Percentiles rank a stretch among this genome's conserved stretches.
Evolutionary conservation across 2,888 invertebrate species (phyloP).

Genomic region (Chalcosyrphus nemorum): DNA sequence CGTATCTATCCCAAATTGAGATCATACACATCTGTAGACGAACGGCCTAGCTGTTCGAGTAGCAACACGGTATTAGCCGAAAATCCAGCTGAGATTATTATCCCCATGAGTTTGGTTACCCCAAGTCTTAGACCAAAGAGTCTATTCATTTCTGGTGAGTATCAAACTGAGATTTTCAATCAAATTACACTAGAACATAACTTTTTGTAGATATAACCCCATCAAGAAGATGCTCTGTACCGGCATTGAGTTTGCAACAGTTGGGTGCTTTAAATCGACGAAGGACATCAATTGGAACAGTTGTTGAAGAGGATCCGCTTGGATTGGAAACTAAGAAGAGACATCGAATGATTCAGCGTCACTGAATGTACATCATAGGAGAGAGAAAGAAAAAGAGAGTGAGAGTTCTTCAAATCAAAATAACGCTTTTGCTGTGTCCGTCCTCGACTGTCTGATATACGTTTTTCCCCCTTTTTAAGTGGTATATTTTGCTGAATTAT

Average conservation of each 20-base stretch:
- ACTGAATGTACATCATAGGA: conserved; percentile 18
- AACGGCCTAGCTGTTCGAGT: conserved; percentile 65
- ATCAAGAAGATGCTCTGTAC: conserved; percentile 63
- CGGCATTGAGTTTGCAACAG: conserved; percentile 53
- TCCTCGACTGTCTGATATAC: conserved; percentile 16
- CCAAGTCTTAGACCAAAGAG: conserved; percentile 42
- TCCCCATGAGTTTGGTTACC: conserved; percentile 34
- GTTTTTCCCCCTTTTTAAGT: background rate
- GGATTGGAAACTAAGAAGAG: conserved; percentile 58
- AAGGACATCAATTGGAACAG: conserved; percentile 47
- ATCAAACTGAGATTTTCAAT: background rate
- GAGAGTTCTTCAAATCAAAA: background rate
- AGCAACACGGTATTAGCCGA: conserved; percentile 42
- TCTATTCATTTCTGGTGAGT: conserved; percentile 52
- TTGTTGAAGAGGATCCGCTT: conserved; percentile 53
- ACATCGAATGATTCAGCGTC: conserved; percentile 70
- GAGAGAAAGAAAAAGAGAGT: background rate
- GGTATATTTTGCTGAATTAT: background rate
- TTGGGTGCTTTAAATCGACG: conserved; percentile 47
- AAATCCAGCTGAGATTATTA: conserved; percentile 23
- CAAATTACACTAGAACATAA: background rate
- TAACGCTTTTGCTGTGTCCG: conserved; percentile 26
- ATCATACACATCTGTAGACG: conserved; percentile 69
- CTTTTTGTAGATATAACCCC: conserved; percentile 40
- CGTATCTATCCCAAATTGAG: conserved; percentile 65